Evolutionary conservation across 2,888 invertebrate species (phyloP).

Genomic region (Scrobipalpa atriplicella): DNA sequence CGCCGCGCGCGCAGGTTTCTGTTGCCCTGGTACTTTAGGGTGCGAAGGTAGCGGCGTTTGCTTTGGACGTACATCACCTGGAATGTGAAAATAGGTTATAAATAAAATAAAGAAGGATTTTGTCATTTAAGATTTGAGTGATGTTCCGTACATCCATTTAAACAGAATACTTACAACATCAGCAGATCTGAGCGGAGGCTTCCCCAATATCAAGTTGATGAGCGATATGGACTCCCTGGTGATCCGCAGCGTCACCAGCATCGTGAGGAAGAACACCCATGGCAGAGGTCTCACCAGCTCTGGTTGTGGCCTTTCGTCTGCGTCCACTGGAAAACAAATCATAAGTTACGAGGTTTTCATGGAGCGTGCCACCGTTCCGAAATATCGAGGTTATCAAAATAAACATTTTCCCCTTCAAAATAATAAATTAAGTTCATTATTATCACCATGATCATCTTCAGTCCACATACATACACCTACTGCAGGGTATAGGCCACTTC

Average conservation of each 20-base stretch:
- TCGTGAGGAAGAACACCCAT: slow-evolving; percentile 80
- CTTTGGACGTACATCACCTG: slow-evolving; percentile 81
- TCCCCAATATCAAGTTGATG: slow-evolving; percentile 71
- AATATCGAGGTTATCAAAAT: too few species aligned
- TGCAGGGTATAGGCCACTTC: too few species aligned
- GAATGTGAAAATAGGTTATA: too few species aligned
- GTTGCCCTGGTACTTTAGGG: slow-evolving; percentile 78
- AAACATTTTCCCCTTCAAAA: too few species aligned
- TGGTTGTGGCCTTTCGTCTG: slow-evolving; percentile 74
- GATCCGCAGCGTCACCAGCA: slow-evolving; percentile 71
- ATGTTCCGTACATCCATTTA: too few species aligned
- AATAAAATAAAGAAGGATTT: too few species aligned
- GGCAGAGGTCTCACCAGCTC: slow-evolving; percentile 82
- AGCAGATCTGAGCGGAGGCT: slow-evolving; percentile 74
- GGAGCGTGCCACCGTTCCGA: too few species aligned
- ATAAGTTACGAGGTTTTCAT: too few species aligned
- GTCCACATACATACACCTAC: not conserved
- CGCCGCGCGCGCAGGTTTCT: slow-evolving; percentile 64
- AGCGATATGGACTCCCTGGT: slow-evolving; percentile 73
- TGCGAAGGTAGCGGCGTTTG: slow-evolving; percentile 76
- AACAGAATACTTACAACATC: slow-evolving; percentile 68
- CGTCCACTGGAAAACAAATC: slow-evolving; percentile 65
- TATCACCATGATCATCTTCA: too few species aligned
- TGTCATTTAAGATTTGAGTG: too few species aligned
- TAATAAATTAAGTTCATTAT: too few species aligned